Percentiles rank a stretch among this genome's conserved stretches.
Conservation (phyloP, 2,797 vertebrate genomes). For the Labeo calbasu region DNA sequence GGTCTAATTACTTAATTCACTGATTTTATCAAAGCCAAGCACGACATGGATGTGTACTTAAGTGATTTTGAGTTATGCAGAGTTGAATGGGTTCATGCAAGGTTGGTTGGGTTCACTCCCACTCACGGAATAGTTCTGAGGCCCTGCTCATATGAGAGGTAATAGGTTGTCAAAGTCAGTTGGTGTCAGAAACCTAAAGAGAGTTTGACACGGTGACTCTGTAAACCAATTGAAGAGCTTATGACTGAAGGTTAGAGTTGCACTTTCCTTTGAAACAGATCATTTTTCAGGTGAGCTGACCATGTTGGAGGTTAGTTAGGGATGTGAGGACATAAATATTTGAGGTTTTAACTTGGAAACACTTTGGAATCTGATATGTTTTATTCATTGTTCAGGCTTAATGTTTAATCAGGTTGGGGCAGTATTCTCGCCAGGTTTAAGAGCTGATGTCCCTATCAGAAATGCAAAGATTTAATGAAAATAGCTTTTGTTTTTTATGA, state of each 20-base stretch:
- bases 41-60: background rate
- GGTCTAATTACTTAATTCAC: conserved; percentile 33
- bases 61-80: background rate
- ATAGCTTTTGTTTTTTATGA: background rate
- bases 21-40: conserved; percentile 13
- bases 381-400: conserved; percentile 29
- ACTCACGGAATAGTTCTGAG: background rate
- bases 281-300: conserved; percentile 19
- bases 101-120: conserved; percentile 10
- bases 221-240: conserved; percentile 26
- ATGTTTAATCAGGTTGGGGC: conserved; percentile 9
- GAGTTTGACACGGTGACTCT: conserved; percentile 32
- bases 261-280: conserved; percentile 3
- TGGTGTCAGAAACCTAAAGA: conserved; percentile 28
- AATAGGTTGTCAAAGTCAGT: conserved; percentile 22
- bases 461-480: conserved; percentile 15
- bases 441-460: background rate
- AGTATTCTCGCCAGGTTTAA: background rate
- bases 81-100: conserved; percentile 20
- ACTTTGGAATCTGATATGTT: conserved; percentile 15
- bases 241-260: conserved; percentile 8
- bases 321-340: conserved; percentile 11
- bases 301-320: background rate
- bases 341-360: conserved; percentile 22
- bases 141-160: background rate